A percentile compares a stretch with the other conserved stretches of the same genome.
Conservation (phyloP, 2,113 vertebrate species). For the Oncorhynchus tshawytscha region DNA sequence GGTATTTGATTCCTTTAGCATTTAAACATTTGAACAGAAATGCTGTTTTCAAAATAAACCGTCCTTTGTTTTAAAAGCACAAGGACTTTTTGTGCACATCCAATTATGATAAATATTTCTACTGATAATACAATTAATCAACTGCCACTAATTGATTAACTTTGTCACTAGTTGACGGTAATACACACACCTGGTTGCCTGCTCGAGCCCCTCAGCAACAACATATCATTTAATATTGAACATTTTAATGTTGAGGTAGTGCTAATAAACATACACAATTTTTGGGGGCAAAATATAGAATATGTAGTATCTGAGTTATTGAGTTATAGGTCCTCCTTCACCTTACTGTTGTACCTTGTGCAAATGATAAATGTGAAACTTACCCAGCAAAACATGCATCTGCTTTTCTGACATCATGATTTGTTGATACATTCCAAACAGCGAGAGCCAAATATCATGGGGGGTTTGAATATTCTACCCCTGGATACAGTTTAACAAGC, state of each 20-base stretch:
- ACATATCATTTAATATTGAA: neutral
- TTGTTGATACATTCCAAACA: constrained; percentile 20
- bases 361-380: neutral
- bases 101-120: neutral
- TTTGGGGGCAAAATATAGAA: no score
- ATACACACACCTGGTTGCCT: neutral
- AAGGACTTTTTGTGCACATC: no score
- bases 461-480: neutral
- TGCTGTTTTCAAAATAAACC: neutral
- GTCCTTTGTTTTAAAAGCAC: no score
- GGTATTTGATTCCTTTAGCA: neutral
- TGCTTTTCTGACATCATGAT: neutral
- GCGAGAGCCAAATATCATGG: constrained; percentile 2
- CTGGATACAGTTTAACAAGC: constrained; percentile 22
- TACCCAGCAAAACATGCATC: neutral
- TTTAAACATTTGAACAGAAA: neutral
- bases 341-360: neutral
- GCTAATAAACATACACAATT: no score
- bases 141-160: neutral
- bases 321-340: no score
- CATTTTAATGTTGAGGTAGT: no score
- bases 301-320: no score
- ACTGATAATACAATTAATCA: neutral
- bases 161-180: neutral
- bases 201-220: neutral